These are phyloP conservation scores for Dromius quadrimaculatus DNA, from an alignment of 2,888 invertebrate species.

Conservation along the genomic window DNA sequence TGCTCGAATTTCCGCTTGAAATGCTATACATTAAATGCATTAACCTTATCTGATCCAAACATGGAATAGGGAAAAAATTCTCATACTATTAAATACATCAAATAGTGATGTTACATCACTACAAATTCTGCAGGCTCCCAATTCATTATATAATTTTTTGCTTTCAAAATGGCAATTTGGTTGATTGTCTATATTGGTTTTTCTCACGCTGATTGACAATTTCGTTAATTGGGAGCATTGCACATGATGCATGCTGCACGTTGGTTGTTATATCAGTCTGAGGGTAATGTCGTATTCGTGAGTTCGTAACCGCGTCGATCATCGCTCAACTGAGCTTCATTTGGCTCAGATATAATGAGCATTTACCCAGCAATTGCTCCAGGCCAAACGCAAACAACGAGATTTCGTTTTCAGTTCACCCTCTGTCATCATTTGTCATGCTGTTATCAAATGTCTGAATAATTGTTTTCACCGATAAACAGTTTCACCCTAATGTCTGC, in stretches of 20 bases:
- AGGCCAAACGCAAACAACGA: conserved; percentile 15
- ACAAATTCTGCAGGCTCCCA: not conserved
- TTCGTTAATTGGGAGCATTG: conserved; percentile 27
- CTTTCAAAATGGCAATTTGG: conserved; percentile 6
- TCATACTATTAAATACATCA: not conserved
- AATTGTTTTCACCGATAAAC: not conserved
- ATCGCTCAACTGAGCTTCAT: conserved; percentile 23
- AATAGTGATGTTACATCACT: not conserved
- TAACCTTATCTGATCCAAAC: no score
- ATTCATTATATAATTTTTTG: not conserved
- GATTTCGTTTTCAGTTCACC: conserved; percentile 18
- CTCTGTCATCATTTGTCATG: conserved; percentile 34
- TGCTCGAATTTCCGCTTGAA: conserved; percentile 20
- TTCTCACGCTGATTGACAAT: conserved; percentile 36
- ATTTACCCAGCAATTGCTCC: conserved; percentile 17
- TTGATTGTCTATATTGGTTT: not conserved
- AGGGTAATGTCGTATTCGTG: conserved; percentile 24
- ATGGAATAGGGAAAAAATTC: no score
- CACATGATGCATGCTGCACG: conserved; percentile 15
- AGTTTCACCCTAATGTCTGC: conserved; percentile 1
- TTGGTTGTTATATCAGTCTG: conserved; percentile 20
- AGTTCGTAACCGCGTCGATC: conserved; percentile 10
- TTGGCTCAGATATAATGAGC: conserved; percentile 21
- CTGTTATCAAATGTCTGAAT: not conserved
- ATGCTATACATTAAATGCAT: conserved; percentile 25